Evolutionary conservation across 2,888 invertebrate genomes (phyloP), one percentile per base, ranked within the genome.

Genomic region (Lymantria dispar): DNA sequence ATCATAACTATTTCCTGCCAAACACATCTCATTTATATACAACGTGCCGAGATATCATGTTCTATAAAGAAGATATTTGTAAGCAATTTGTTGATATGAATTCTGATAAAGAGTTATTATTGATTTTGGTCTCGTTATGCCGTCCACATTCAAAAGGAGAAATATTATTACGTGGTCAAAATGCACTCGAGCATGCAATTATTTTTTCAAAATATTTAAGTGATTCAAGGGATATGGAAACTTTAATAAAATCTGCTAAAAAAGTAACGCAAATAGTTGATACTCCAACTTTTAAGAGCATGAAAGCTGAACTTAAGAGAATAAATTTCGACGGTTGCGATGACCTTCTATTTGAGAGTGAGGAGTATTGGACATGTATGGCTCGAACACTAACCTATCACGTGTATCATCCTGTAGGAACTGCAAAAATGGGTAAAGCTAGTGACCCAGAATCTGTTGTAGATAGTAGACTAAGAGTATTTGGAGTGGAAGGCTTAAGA

Each of bases 361-460:
- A 84, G 45, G 71, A 76, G 1, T 89, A 87, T 62, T 90, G 88
- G 89, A 78, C 88, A 57, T 91, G 90, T 56, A 87, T 90, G 81
- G 80, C 87, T 11, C 78, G 80, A 58, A 84, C 85, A 14, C 63
- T 89, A 0, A 89, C 89, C 0, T 88, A 75, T 43, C 83, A 89
- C 48, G 87, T 89, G 1, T 89, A 88, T 49, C 90, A 90, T 68
- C 90, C 87, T 11, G 86, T 84, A 1, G 90, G 90, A 7, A 89
- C 90, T 8, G 85, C 80, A 13, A 88, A 85, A 58, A 90, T 90
- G 90, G 90, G 90, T 0, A 73, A 64, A 52, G 22, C 40, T 11
- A 64, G 54, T 31, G 87, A 88, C 52, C 59, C 70, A 7, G 69
- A 72, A 0, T 63, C 85, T 41, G 90, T 90, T 47, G 83, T 90